Conservation (phyloP, 1,140 invertebrate species). For the Propsilocerus akamusi region DNA sequence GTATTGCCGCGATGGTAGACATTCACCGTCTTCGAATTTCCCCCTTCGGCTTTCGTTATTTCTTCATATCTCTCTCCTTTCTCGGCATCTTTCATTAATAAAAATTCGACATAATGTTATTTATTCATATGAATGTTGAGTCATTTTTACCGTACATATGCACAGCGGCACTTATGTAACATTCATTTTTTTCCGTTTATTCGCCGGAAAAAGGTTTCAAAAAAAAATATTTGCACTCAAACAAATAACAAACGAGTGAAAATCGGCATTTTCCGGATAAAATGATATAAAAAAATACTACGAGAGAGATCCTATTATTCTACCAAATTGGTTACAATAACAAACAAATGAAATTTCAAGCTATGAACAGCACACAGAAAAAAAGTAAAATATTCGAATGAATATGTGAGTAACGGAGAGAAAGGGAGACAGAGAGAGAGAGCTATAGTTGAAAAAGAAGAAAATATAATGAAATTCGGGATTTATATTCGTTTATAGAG, state of each 20-base stretch:
- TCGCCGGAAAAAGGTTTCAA: neutral
- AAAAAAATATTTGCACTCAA: constrained; percentile 1
- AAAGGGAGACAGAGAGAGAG: neutral
- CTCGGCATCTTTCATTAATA: neutral
- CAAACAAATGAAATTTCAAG: neutral
- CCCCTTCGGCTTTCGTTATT: neutral
- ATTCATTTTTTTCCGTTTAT: neutral
- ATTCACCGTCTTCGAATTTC: neutral
- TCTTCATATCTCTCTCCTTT: neutral
- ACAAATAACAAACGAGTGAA: neutral
- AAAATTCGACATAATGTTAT: constrained; percentile 2
- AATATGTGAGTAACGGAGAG: neutral
- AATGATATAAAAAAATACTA: neutral
- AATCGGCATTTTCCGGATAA: neutral
- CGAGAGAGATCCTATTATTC: neutral
- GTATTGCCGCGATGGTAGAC: neutral
- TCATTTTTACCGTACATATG: neutral
- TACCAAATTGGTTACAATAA: constrained; percentile 1
- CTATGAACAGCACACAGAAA: neutral
- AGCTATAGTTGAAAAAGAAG: neutral
- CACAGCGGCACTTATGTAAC: neutral
- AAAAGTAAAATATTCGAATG: neutral
- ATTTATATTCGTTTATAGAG: neutral
- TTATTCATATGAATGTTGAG: neutral
- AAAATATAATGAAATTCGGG: neutral